Base-by-base conservation (phyloP, 64 coral and sea anemone genomes). In the Montipora efflorescens region DNA sequence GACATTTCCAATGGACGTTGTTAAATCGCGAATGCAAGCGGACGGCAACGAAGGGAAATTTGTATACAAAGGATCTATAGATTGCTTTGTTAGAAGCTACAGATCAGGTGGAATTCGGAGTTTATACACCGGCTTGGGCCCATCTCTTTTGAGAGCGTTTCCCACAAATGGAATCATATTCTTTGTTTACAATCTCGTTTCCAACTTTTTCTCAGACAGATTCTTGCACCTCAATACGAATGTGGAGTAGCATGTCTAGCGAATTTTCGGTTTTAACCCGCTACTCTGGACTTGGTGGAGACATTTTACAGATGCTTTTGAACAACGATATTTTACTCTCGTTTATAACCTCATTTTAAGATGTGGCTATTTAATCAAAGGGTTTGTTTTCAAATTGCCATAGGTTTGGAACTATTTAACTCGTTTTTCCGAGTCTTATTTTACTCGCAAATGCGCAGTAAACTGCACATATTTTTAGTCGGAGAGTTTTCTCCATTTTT, bases 21-120 rank as follows among this genome's bases (percentile, higher is more conserved):
- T 96, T 3, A 96, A 96, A 67, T 90, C 91, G 1, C 81, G 88
- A 20, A 87, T 90, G 36, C 95, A 96, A 71, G 95, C 95, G 4
- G 95, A 96, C 48, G 80, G 87, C 10, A 94, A 91, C 25, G 48
- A 67, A 9, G 88, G 95, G 45, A 90, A 87, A 69, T 95, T 90
- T 46, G 11, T 90, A 3, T 96, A 96, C 76, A 89, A 81, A 18
- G 82, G 75, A 48, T 28, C 48, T 18, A 8, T 44, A 9, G 95
- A 96, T 74, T 96, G 95, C 53, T 80, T 90, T 18, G n/a, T 80
- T 0, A 81, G 88, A 79, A 96, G 58, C 48, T 96, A 96, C 62
- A 94, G 75, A 78, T 80, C 75, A 28, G 91, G 90, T 19, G 95
- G 95, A 3, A 10, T 87, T 13, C n/a, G 23, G 4, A 68, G 89